Percentiles rank a stretch among this genome's conserved stretches.
These are phyloP conservation scores for Temnothorax nylanderi DNA, from an alignment of 1,140 invertebrate species.

Conservation along the genomic window DNA sequence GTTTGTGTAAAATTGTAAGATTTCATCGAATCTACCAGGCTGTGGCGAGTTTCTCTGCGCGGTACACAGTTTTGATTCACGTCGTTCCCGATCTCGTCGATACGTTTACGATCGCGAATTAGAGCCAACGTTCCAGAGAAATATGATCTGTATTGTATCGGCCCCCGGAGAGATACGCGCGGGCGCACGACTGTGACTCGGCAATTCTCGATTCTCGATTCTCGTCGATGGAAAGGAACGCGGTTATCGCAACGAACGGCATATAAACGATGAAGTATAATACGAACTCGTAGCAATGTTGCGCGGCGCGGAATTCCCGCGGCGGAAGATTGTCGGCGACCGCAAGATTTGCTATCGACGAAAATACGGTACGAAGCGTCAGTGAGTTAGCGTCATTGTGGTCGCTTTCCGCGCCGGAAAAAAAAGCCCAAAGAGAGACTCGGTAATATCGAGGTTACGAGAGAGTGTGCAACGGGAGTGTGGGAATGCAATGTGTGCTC, in stretches of 20 bases:
- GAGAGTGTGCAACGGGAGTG: too few species aligned
- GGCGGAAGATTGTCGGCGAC: slow-evolving; percentile 29
- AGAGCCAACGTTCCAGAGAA: slow-evolving; percentile 33
- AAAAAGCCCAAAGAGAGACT: slow-evolving; percentile 15
- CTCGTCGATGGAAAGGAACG: slow-evolving; percentile 1
- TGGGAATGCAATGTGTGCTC: background rate
- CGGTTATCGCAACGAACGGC: slow-evolving; percentile 32
- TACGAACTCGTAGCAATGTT: slow-evolving; percentile 26
- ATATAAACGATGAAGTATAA: slow-evolving; percentile 13
- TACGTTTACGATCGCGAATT: slow-evolving; percentile 50
- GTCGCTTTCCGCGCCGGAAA: background rate
- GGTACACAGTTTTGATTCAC: slow-evolving; percentile 15
- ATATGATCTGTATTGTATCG: slow-evolving; percentile 46
- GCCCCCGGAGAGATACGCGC: slow-evolving; percentile 1
- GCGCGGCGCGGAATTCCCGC: slow-evolving; percentile 19
- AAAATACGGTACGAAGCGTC: slow-evolving; percentile 29
- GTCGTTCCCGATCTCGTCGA: slow-evolving; percentile 27
- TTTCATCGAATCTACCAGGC: background rate
- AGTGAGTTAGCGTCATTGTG: slow-evolving; percentile 34
- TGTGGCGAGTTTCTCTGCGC: background rate
- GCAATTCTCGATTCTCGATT: slow-evolving; percentile 49
- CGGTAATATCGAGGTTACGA: slow-evolving; percentile 12
- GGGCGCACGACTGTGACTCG: slow-evolving; percentile 14
- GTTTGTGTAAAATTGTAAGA: background rate
- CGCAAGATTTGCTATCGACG: slow-evolving; percentile 39